Percentiles rank a stretch among this genome's conserved stretches.
Conservation (phyloP, 2,113 vertebrate genomes). For the Chaetops frenatus region DNA sequence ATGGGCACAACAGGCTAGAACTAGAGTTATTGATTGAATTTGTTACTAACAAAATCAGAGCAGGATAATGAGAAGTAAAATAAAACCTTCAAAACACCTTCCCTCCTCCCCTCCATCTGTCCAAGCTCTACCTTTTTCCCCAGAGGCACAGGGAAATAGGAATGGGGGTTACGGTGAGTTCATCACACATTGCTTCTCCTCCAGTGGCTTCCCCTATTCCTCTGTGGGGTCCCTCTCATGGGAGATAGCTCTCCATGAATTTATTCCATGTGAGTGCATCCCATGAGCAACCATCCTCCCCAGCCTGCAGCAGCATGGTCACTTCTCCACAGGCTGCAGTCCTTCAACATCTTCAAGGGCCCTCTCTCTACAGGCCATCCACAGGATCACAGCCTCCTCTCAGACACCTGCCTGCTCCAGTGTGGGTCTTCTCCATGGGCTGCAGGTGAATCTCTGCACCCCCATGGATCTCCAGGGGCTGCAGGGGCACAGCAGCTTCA, state of each 20-base stretch:
- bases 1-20: background rate
- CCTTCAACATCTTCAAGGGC: background rate
- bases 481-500: background rate
- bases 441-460: background rate
- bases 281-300: background rate
- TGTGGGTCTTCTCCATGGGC: rapidly evolving
- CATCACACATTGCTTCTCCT: too few species aligned
- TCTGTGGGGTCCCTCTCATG: too few species aligned
- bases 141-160: background rate
- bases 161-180: too few species aligned
- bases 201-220: background rate
- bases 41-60: background rate
- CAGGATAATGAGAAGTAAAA: background rate
- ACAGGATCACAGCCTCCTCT: background rate
- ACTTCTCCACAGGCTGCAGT: background rate
- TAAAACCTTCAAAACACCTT: background rate
- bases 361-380: rapidly evolving
- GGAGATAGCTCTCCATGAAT: background rate
- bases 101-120: rapidly evolving
- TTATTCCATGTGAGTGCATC: background rate
- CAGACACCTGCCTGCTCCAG: background rate
- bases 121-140: background rate
- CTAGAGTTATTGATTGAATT: background rate
- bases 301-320: background rate
- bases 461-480: too few species aligned